A percentile compares a stretch with the other conserved stretches of the same genome.
phyloP scores from a whole-genome alignment of 2,888 invertebrate genomes.

The Oeneis ivallda region DNA sequence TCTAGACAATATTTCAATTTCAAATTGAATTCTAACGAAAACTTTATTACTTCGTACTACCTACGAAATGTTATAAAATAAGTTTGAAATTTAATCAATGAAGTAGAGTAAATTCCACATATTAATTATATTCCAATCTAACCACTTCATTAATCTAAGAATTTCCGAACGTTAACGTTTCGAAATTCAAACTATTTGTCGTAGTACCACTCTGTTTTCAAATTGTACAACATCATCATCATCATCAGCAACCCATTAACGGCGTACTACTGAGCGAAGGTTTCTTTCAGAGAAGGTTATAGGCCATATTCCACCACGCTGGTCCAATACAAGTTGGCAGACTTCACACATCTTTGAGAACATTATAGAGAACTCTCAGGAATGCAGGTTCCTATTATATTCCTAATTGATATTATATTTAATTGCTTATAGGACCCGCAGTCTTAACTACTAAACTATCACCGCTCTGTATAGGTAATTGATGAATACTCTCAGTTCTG shows the following conservation, averaged over 20 bases:
- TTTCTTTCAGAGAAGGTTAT: too few species aligned
- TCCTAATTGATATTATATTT: too few species aligned
- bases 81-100: background rate
- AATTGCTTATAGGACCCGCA: too few species aligned
- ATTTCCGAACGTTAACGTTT: background rate
- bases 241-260: too few species aligned
- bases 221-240: slow-evolving; percentile 15
- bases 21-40: background rate
- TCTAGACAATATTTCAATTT: background rate
- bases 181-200: slow-evolving; percentile 11
- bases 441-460: too few species aligned
- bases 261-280: too few species aligned
- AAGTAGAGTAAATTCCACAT: background rate
- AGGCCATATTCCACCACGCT: too few species aligned
- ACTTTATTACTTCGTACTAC: background rate
- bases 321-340: too few species aligned
- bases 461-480: background rate
- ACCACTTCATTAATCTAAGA: background rate
- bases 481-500: background rate
- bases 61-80: background rate
- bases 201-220: slow-evolving; percentile 24
- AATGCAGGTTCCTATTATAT: too few species aligned
- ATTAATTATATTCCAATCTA: background rate
- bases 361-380: too few species aligned
- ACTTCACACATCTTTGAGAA: too few species aligned